Conservation (phyloP, 2,888 invertebrate genomes). For the Amphipyra tragopoginis region DNA sequence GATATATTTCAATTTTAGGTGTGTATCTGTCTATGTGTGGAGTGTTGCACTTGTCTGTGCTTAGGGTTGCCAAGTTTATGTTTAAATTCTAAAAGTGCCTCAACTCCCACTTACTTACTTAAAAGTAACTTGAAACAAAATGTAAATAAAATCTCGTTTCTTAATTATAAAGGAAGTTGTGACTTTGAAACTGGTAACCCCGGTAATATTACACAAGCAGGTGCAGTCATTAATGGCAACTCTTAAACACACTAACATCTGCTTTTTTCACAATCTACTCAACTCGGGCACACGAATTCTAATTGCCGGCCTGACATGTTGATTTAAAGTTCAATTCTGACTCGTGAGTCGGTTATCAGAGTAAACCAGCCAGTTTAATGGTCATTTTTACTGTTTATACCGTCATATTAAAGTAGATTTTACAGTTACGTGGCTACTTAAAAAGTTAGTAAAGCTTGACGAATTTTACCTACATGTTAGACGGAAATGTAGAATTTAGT, state of each 20-base stretch:
- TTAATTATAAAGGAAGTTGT: conserved; percentile 48
- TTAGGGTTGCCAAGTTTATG: conserved; percentile 38
- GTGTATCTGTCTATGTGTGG: conserved; percentile 56
- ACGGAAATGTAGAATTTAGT: conserved; percentile 27
- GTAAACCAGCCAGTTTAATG: conserved; percentile 63
- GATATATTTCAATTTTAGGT: conserved; percentile 70
- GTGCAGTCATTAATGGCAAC: conserved; percentile 81
- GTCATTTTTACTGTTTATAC: conserved; percentile 63
- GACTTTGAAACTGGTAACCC: conserved; percentile 63
- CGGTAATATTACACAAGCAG: conserved; percentile 75
- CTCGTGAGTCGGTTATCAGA: conserved; percentile 57
- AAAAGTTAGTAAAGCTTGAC: conserved; percentile 24
- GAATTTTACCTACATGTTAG: conserved; percentile 12
- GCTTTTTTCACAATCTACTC: conserved; percentile 82
- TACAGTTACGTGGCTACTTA: conserved; percentile 35
- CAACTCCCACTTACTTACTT: background rate
- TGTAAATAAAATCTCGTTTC: conserved; percentile 37
- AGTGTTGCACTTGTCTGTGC: conserved; percentile 48
- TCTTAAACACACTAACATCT: conserved; percentile 82
- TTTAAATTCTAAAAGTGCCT: background rate
- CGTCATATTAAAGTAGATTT: conserved; percentile 16
- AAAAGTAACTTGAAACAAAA: conserved; percentile 17
- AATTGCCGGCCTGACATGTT: conserved; percentile 76
- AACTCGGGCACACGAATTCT: conserved; percentile 75
- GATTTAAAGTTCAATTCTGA: conserved; percentile 71